Conservation (phyloP, 1,140 invertebrate genomes). For the Eueides isabella region DNA sequence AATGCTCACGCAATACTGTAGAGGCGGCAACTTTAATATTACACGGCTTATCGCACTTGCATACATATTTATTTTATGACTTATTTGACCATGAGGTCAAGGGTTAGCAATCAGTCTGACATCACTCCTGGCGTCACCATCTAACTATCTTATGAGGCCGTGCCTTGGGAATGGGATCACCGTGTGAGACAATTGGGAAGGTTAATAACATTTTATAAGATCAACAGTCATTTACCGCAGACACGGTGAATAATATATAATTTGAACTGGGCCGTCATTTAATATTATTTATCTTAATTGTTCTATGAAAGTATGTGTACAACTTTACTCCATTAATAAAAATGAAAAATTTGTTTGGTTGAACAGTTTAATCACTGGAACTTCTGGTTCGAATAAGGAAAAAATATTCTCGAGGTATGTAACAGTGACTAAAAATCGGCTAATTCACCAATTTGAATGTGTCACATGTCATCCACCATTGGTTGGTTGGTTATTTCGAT, state of each 20-base stretch:
- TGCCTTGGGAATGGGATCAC: slow-evolving; percentile 32
- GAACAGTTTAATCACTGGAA: no score
- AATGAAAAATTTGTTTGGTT: no score
- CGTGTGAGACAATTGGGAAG: slow-evolving; percentile 28
- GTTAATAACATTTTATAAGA: slow-evolving; percentile 24
- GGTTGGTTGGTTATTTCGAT: no score
- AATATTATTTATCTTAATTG: background rate
- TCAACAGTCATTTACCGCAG: background rate
- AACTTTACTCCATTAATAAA: no score
- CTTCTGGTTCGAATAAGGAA: no score
- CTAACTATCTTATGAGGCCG: slow-evolving; percentile 34
- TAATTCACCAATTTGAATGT: no score
- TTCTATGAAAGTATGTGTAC: background rate
- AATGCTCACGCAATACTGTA: background rate
- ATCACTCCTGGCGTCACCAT: slow-evolving; percentile 39
- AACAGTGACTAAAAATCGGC: no score
- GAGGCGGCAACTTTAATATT: background rate
- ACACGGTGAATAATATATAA: slow-evolving; percentile 2
- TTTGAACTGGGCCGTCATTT: background rate
- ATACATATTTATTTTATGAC: slow-evolving; percentile 40
- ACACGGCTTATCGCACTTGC: slow-evolving; percentile 21
- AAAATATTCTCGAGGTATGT: no score
- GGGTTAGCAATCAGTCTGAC: slow-evolving; percentile 44
- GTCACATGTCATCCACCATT: no score
- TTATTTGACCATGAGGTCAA: slow-evolving; percentile 42